phyloP scores from a whole-genome alignment of 2,888 invertebrate species.

The Trichopoda pennipes region DNA sequence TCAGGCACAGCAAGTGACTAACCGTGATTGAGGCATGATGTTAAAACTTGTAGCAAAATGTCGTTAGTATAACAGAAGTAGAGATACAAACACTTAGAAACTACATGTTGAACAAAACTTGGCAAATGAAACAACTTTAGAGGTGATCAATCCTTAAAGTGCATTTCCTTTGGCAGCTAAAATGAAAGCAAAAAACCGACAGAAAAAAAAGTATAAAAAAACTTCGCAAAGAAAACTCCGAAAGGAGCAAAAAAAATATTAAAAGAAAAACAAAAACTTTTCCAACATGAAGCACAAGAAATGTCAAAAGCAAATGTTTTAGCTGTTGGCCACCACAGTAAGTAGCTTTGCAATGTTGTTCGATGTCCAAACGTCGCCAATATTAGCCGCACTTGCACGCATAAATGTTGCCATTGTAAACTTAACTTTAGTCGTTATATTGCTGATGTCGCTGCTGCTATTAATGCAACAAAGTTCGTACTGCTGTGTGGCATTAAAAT shows the following conservation, averaged over 20 bases:
- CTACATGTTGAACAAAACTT: constrained; percentile 60
- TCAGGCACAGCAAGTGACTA: constrained; percentile 57
- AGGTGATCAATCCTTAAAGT: constrained; percentile 71
- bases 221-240: not conserved
- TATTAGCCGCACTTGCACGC: constrained; percentile 60
- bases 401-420: constrained; percentile 62
- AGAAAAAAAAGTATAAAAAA: not conserved
- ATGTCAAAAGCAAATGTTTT: constrained; percentile 63
- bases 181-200: too few relatives aligned
- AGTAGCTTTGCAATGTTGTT: constrained; percentile 44
- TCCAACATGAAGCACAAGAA: constrained; percentile 25
- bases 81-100: constrained; percentile 11
- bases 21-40: constrained; percentile 71
- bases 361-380: constrained; percentile 64
- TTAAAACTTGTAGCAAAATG: constrained; percentile 68
- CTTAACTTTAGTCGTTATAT: constrained; percentile 51
- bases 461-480: constrained; percentile 31
- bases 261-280: too few relatives aligned
- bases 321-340: constrained; percentile 48
- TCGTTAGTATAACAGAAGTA: constrained; percentile 30
- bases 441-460: constrained; percentile 69
- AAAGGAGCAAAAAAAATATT: constrained; percentile 6
- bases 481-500: constrained; percentile 55
- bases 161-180: constrained; percentile 69
- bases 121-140: constrained; percentile 71